Evolutionary conservation across 2,113 vertebrate species (phyloP).

Genomic region (Cyanoderma ruficeps): DNA sequence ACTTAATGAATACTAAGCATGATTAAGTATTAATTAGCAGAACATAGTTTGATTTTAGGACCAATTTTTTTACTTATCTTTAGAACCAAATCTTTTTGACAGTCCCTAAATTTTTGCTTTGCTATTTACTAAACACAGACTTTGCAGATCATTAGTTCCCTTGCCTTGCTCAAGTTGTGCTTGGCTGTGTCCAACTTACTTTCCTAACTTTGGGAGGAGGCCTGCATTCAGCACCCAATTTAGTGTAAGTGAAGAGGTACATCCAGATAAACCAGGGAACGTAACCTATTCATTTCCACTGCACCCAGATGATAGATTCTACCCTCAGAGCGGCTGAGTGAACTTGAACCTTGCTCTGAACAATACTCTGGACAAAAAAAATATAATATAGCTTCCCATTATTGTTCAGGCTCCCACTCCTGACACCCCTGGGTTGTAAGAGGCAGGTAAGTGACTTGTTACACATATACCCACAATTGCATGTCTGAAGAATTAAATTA

Average conservation of each 20-base stretch:
- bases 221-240: not conserved
- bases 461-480: not conserved
- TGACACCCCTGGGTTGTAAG: not conserved
- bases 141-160: slow-evolving; percentile 12
- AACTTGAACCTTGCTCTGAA: not conserved
- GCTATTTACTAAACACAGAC: slow-evolving; percentile 32
- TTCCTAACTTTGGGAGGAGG: not conserved
- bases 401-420: not conserved
- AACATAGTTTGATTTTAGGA: slow-evolving; percentile 1
- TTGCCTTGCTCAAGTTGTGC: not conserved
- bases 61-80: slow-evolving; percentile 29
- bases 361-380: not conserved
- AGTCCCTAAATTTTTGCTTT: slow-evolving; percentile 29
- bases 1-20: not conserved
- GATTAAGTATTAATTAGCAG: not conserved
- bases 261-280: not conserved
- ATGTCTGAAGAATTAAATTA: not conserved
- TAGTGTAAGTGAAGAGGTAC: not conserved
- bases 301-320: not conserved
- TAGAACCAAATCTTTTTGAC: not conserved
- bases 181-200: not conserved
- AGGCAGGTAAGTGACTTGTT: not conserved
- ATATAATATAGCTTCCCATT: accelerated
- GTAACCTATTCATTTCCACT: not conserved
- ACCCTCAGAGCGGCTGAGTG: not conserved